Evolutionary conservation across 2,797 vertebrate species (phyloP), one percentile per base, ranked within the genome.

Genomic region (Pseudochirops corinnae): DNA sequence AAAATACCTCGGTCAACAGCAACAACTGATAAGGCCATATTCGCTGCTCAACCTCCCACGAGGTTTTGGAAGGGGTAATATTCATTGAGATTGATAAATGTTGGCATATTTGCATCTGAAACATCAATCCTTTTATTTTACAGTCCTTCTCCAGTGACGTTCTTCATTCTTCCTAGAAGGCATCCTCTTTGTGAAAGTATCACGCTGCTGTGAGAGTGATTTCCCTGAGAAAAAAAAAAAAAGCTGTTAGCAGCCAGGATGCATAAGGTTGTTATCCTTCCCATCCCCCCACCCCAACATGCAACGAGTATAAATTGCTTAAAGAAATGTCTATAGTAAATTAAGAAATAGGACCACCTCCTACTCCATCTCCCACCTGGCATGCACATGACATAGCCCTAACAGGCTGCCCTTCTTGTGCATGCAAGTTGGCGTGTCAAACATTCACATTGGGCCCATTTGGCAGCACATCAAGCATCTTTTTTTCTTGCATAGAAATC

Each of bases 311-410:
- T 91, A 98, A 97, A 95, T 98, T 93, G 96, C 95, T 98, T 93
- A 96, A 97, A 97, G 97, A 98, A 98, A 97, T 96, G 96, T 97
- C 96, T 94, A 93, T 95, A 28, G 90, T 33, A 98, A 97, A 98
- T 97, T 95, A 98, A 98, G 97, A 98, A 96, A 97, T 95, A 90
- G 97, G 97, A 97, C 90, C 93, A 97, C 90, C 95, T 98, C 96
- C 92, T 90, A 6, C 46, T 91, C 50, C n/a, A 82, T 82, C 7
- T 95, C 91, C 90, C 90, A 50, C 92, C 94, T 91, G 67, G 67
- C 67, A 39, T 87, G 56, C n/a, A 39, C 21, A 0, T 33, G 92
- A 67, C 87, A 53, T 57, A 46, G 82, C 31, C 67, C 28, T 5
- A 28, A 92, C 95, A 97, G 94, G 93, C 93, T 98, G 97, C 94